A percentile compares a stretch with the other conserved stretches of the same genome.
phyloP scores from a whole-genome alignment of 2,888 invertebrate species.

The Anarsia innoxiella region DNA sequence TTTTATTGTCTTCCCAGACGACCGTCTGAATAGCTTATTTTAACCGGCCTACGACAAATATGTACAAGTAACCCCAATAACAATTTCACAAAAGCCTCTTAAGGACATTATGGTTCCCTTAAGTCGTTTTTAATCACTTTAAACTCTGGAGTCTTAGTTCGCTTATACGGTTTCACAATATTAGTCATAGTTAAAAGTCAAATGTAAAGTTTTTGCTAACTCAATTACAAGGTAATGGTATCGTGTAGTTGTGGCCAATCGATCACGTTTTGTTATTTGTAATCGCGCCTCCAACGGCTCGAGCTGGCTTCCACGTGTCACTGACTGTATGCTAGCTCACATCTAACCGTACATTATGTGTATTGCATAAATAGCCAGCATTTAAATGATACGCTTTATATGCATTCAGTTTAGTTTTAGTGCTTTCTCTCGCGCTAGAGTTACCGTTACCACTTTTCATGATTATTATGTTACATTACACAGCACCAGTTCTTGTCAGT shows the following conservation, averaged over 20 bases:
- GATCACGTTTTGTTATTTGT: slow-evolving; percentile 42
- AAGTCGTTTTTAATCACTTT: slow-evolving; percentile 26
- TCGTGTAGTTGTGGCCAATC: slow-evolving; percentile 36
- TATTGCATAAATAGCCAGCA: slow-evolving; percentile 35
- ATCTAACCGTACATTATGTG: slow-evolving; percentile 4
- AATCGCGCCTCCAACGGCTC: slow-evolving; percentile 41
- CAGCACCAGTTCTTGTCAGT: neutral
- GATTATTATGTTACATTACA: slow-evolving; percentile 2
- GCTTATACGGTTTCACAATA: slow-evolving; percentile 6
- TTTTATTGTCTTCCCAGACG: too few relatives aligned
- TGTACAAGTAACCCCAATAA: slow-evolving; percentile 24
- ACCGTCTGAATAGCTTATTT: too few relatives aligned
- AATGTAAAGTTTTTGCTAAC: slow-evolving; percentile 15
- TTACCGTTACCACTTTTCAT: slow-evolving; percentile 1
- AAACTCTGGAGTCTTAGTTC: slow-evolving; percentile 16
- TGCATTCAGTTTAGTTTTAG: slow-evolving; percentile 10
- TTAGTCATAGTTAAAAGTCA: slow-evolving; percentile 10
- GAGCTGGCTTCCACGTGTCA: slow-evolving; percentile 45
- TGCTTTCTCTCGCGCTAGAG: slow-evolving; percentile 9
- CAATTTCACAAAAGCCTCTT: slow-evolving; percentile 30
- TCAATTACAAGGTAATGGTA: slow-evolving; percentile 10
- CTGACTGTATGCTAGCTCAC: slow-evolving; percentile 17
- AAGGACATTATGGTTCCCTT: slow-evolving; percentile 23
- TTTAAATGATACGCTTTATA: slow-evolving; percentile 10
- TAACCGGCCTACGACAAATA: too few relatives aligned